A percentile compares a stretch with the other conserved stretches of the same genome.
Evolutionary conservation across 2,888 invertebrate species (phyloP).

Genomic region (Linhomoeus sp.): DNA sequence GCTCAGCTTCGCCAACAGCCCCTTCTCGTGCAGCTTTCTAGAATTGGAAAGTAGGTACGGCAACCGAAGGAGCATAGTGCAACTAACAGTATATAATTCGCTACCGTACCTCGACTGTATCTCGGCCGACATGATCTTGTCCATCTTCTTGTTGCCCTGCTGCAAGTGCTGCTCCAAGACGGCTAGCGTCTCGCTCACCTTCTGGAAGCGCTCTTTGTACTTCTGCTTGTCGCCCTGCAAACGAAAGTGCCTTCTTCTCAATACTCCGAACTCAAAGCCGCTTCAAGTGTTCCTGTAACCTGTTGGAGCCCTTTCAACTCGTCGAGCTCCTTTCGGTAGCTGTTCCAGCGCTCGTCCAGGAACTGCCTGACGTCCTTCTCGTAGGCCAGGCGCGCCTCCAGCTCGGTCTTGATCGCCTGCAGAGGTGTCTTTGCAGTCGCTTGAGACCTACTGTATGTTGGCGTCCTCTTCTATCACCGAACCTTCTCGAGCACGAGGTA

Average conservation of each 20-base stretch:
- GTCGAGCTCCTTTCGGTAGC: conserved; percentile 12
- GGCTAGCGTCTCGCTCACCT: conserved; percentile 22
- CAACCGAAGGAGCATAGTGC: not conserved
- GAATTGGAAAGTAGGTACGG: conserved; percentile 4
- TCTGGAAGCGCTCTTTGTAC: conserved; percentile 19
- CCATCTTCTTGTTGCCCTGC: conserved; percentile 21
- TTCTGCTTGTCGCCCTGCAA: conserved; percentile 15
- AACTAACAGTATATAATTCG: not conserved
- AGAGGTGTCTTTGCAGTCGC: not conserved
- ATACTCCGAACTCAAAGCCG: not conserved
- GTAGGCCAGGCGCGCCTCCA: conserved; percentile 11
- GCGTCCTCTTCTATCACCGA: no score
- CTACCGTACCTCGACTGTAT: conserved; percentile 12
- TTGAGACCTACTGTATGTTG: not conserved
- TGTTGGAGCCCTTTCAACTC: conserved; percentile 10
- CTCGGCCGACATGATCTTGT: conserved; percentile 16
- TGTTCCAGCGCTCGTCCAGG: conserved; percentile 11
- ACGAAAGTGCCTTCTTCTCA: not conserved
- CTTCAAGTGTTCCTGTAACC: conserved; percentile 1
- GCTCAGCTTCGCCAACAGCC: conserved; percentile 17
- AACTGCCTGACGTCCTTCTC: conserved; percentile 13
- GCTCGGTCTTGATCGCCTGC: conserved; percentile 15
- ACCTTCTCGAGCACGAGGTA: conserved; percentile 7
- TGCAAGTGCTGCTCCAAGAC: conserved; percentile 21
- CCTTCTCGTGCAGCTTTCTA: conserved; percentile 24